phyloP scores from a whole-genome alignment of 2,113 vertebrate genomes.

The Grammatotria lemairii region DNA sequence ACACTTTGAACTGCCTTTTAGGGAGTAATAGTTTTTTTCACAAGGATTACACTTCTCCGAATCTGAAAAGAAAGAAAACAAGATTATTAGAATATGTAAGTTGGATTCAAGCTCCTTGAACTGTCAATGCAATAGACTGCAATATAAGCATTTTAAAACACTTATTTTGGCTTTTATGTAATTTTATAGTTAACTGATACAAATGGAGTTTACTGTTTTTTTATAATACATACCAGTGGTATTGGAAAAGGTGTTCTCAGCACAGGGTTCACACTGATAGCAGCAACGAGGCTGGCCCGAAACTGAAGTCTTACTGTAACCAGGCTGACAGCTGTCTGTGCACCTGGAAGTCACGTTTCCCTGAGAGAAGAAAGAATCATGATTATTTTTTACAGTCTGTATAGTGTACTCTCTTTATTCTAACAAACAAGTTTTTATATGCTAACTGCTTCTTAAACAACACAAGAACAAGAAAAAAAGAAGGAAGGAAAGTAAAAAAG shows the following conservation, averaged over 20 bases:
- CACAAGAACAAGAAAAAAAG: background rate
- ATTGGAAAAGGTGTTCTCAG: slow-evolving; percentile 71
- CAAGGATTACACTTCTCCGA: slow-evolving; percentile 68
- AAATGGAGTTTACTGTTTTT: background rate
- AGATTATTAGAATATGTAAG: background rate
- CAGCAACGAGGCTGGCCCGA: slow-evolving; percentile 73
- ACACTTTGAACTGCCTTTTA: slow-evolving; percentile 41
- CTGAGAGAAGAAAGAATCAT: background rate
- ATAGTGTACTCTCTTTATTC: background rate
- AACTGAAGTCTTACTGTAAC: slow-evolving; percentile 69
- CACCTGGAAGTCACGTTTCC: slow-evolving; percentile 72
- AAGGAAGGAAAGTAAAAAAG: background rate
- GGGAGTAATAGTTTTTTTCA: slow-evolving; percentile 65
- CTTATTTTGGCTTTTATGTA: background rate
- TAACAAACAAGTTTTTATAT: background rate
- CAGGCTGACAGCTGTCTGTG: slow-evolving; percentile 68
- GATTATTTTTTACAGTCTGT: background rate
- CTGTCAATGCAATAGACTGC: background rate
- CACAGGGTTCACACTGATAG: slow-evolving; percentile 72
- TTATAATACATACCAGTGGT: slow-evolving; percentile 51
- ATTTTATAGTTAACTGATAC: background rate
- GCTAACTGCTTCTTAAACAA: background rate
- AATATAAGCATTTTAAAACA: background rate
- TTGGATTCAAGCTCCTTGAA: background rate
- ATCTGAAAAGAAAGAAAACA: slow-evolving; percentile 47